Base-by-base conservation (phyloP, 2,888 invertebrate genomes). In the Acronicta leporina region DNA sequence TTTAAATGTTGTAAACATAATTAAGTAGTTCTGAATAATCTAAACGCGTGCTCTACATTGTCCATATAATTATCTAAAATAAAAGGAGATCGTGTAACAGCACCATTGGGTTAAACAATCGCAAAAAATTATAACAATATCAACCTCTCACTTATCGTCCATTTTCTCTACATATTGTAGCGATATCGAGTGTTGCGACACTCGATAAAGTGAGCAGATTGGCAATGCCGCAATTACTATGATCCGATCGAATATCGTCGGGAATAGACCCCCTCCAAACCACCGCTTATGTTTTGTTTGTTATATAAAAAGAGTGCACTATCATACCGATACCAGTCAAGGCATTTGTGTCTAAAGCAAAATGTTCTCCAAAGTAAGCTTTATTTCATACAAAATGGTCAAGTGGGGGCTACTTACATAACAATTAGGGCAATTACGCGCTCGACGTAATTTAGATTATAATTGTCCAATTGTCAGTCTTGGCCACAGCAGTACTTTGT, bases 331-430 rank as follows among this genome's bases (percentile, higher is more conserved):
- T 83, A 91, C 84, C 94, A 94, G 92, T 94, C 89, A 88, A 90
- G 83, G 85, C 86, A 88, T 88, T 91, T 88, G 91, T 87, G 81
- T 87, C 85, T 84, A 87, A 86, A 91, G 89, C 91, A 92, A 91
- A 92, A 94, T 94, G 94, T 92, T 88, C 88, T 89, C 91, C 76
- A 93, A 94, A 93, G 94, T 94, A 93, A 94, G 94, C 82, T 77
- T 77, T 71, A 76, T 62, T 68, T 76, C 73, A 74, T 81, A 80
- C 75, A 70, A 79, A 80, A 80, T 68, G 55, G 48, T 73, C 72
- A 71, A 73, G 66, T 72, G 44, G 72, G 30, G 68, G 49, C 59
- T 73, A 68, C 66, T 88, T 87, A 81, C 77, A 74, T 84, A 87
- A 83, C 68, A 73, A 75, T 67, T 79, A 80, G 79, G 78, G 80